Conservation (phyloP, 1,140 invertebrate species). For the Calliopsis andreniformis region DNA sequence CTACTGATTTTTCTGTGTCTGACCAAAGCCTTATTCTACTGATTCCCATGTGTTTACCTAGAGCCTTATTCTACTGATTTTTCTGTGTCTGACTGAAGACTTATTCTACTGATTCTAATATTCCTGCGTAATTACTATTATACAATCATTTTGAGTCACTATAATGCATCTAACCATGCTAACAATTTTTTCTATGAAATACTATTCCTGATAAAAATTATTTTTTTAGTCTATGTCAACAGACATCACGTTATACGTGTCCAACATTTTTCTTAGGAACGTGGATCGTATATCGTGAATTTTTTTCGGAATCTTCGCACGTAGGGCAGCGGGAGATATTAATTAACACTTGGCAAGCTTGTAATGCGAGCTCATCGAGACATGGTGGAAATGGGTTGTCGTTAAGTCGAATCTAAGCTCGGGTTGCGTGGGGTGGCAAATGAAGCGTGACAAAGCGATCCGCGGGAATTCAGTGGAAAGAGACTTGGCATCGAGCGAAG, state of each 20-base stretch:
- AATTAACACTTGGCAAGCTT: conserved; percentile 14
- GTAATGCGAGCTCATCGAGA: not conserved
- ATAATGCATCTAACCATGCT: too few species aligned
- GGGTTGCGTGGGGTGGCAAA: not conserved
- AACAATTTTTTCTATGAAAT: conserved; percentile 2
- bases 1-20: too few species aligned
- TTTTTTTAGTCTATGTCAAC: not conserved
- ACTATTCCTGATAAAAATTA: too few species aligned
- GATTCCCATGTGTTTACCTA: too few species aligned
- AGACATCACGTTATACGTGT: conserved; percentile 2
- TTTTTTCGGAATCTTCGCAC: not conserved
- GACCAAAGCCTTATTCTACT: too few species aligned
- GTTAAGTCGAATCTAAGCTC: conserved; percentile 4
- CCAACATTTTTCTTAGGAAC: not conserved
- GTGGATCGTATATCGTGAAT: not conserved
- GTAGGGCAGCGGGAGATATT: not conserved
- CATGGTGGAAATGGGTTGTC: conserved; percentile 4
- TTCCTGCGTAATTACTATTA: too few species aligned
- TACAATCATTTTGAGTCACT: too few species aligned
- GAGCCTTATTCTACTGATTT: too few species aligned
- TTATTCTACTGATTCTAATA: too few species aligned
- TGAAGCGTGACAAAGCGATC: conserved; percentile 3
- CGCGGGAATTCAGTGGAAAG: not conserved
- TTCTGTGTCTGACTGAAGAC: too few species aligned
- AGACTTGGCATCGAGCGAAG: conserved; percentile 9